Evolutionary conservation across 1,140 invertebrate genomes (phyloP).

Genomic region (Leptoteleia sp.): DNA sequence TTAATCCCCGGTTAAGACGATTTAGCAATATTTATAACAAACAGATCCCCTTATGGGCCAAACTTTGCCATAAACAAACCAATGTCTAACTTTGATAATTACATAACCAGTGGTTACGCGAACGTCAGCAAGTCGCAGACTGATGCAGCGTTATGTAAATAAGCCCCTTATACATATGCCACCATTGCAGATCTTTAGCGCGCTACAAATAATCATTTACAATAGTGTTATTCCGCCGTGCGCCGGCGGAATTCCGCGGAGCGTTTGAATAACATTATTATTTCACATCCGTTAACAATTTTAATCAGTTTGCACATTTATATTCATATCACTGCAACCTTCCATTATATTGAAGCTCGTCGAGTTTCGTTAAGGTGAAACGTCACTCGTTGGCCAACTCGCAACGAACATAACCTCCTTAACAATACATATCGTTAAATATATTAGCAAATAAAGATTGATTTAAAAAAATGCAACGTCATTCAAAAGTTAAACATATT

Average conservation of each 20-base stretch:
- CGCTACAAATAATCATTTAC: constrained; percentile 45
- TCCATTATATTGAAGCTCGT: too few relatives aligned
- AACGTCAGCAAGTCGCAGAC: constrained; percentile 13
- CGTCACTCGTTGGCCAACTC: too few relatives aligned
- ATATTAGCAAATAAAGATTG: too few relatives aligned
- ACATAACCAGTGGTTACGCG: constrained; percentile 44
- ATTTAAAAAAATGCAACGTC: not conserved
- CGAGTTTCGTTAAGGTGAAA: too few relatives aligned
- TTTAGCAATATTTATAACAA: too few relatives aligned
- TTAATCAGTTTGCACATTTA: constrained; percentile 23
- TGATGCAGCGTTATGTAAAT: constrained; percentile 47
- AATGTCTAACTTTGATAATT: constrained; percentile 45
- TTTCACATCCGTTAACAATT: constrained; percentile 35
- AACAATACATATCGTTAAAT: too few relatives aligned
- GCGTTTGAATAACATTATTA: constrained; percentile 39
- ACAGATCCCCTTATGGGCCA: too few relatives aligned
- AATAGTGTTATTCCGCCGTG: constrained; percentile 37
- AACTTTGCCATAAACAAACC: too few relatives aligned
- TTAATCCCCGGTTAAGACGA: too few relatives aligned
- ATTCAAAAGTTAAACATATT: too few relatives aligned
- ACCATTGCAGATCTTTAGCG: constrained; percentile 22
- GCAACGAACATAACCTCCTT: too few relatives aligned
- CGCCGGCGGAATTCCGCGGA: constrained; percentile 2
- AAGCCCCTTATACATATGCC: constrained; percentile 39
- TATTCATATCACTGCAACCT: constrained; percentile 1